Percentiles rank a stretch among this genome's conserved stretches.
Conservation (phyloP, 2,797 vertebrate genomes). For the Prionace glauca region DNA sequence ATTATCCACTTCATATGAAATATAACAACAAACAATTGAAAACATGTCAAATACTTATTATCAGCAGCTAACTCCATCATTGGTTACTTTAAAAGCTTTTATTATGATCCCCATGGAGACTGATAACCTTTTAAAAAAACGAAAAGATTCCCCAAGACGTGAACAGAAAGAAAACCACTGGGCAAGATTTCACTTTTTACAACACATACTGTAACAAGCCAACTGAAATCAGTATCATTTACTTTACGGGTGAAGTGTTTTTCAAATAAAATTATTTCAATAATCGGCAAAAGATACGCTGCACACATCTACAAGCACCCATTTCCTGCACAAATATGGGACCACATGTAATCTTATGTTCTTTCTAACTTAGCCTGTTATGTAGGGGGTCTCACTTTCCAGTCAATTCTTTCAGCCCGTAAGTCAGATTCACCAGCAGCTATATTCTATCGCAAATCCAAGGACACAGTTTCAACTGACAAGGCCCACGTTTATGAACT, state of each 20-base stretch:
- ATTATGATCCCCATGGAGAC: background rate
- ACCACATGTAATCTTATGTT: background rate
- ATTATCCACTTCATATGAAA: constrained; percentile 17
- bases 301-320: background rate
- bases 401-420: too few species aligned
- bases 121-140: background rate
- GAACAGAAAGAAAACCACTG: too few species aligned
- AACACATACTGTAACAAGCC: background rate
- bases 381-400: too few species aligned
- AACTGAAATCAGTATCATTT: background rate
- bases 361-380: background rate
- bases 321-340: background rate
- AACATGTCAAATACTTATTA: constrained; percentile 28
- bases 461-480: too few species aligned
- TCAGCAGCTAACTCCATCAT: constrained; percentile 7
- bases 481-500: too few species aligned
- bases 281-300: background rate
- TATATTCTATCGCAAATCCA: too few species aligned
- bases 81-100: constrained; percentile 10
- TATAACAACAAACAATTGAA: background rate
- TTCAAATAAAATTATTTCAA: background rate
- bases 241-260: background rate
- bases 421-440: too few species aligned
- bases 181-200: background rate
- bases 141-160: too few species aligned